Percentiles rank a stretch among this genome's conserved stretches.
Conservation (phyloP, 1,140 invertebrate species). For the Drosophila malerkotliana region DNA sequence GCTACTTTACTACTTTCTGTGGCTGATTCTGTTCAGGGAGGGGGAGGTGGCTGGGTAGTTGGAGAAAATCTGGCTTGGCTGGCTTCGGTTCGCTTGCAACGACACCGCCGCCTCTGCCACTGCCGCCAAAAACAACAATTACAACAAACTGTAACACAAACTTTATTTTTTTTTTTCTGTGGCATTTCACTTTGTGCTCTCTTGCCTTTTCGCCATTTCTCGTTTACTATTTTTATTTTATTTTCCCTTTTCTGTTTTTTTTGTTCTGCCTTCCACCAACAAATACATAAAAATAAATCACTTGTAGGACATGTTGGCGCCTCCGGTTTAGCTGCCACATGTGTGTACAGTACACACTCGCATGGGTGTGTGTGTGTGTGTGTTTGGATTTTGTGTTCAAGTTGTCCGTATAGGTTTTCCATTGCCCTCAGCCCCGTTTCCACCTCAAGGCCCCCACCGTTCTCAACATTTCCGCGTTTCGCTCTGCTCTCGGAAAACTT, state of each 20-base stretch:
- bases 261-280: constrained; percentile 66
- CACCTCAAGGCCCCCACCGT: too few species aligned
- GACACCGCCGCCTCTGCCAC: constrained; percentile 13
- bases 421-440: neutral
- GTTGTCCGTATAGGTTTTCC: constrained; percentile 63
- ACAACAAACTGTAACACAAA: constrained; percentile 58
- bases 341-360: constrained; percentile 2
- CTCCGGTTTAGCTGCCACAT: constrained; percentile 75
- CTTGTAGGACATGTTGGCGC: constrained; percentile 82
- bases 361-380: constrained; percentile 62
- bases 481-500: constrained; percentile 34
- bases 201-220: constrained; percentile 33
- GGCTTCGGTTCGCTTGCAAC: constrained; percentile 42
- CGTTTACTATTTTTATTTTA: constrained; percentile 36
- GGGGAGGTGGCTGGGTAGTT: constrained; percentile 1
- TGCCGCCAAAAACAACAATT: constrained; percentile 37
- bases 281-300: constrained; percentile 83
- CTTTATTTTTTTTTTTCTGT: constrained; percentile 72
- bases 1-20: constrained; percentile 64
- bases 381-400: constrained; percentile 72
- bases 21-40: constrained; percentile 7
- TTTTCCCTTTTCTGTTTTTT: constrained; percentile 1
- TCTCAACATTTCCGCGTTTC: constrained; percentile 10
- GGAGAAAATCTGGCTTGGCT: constrained; percentile 29
- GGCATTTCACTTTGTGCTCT: constrained; percentile 60